These are phyloP conservation scores for Musca domestica DNA, from an alignment of 1,140 invertebrate genomes.

Conservation along the genomic window DNA sequence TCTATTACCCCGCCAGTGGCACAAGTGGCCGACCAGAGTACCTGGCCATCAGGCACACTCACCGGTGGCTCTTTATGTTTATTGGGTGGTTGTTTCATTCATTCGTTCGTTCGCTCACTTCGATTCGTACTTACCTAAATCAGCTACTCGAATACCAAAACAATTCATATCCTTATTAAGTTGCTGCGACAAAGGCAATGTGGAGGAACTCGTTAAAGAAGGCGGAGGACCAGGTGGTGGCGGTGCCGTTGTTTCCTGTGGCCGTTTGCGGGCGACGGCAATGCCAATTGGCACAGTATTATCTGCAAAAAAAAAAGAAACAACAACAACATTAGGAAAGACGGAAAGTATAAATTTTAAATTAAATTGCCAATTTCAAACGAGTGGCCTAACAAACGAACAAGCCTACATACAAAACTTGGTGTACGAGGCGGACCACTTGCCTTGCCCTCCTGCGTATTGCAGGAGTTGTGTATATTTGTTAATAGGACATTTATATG, in stretches of 20 bases:
- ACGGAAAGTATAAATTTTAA: neutral
- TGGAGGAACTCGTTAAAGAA: constrained; percentile 31
- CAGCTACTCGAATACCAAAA: constrained; percentile 56
- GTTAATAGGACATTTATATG: no score
- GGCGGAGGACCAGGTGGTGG: constrained; percentile 42
- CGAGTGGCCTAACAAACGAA: neutral
- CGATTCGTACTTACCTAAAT: constrained; percentile 56
- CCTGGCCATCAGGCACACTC: no score
- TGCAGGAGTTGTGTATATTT: no score
- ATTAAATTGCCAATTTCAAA: neutral
- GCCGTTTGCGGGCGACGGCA: constrained; percentile 77
- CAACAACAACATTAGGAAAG: constrained; percentile 6
- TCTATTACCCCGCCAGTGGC: no score
- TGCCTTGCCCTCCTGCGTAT: neutral
- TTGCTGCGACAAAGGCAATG: constrained; percentile 42
- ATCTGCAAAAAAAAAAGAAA: constrained; percentile 42
- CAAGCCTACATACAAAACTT: no score
- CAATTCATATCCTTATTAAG: constrained; percentile 52
- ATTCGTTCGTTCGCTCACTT: no score
- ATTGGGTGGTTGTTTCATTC: no score
- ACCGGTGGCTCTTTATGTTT: no score
- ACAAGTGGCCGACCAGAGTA: no score
- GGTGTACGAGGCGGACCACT: no score
- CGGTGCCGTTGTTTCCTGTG: constrained; percentile 61
- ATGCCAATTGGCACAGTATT: constrained; percentile 80